phyloP scores from a whole-genome alignment of 2,113 vertebrate species.

The Microtus richardsoni region DNA sequence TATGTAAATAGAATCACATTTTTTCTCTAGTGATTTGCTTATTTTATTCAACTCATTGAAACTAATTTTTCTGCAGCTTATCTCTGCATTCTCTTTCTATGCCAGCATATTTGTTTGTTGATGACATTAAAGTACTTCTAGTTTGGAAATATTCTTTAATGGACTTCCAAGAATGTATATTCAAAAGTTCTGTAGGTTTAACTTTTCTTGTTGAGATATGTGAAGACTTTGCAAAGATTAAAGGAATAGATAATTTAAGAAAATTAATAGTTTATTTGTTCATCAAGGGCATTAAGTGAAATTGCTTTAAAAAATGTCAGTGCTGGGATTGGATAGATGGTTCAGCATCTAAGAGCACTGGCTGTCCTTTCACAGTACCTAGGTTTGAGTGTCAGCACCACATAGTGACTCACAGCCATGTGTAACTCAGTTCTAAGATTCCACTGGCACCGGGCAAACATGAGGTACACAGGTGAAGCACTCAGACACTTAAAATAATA shows the following conservation, averaged over 20 bases:
- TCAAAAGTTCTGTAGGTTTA: neutral
- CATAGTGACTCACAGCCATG: neutral
- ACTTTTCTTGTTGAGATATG: neutral
- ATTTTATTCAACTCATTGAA: slow-evolving; percentile 22
- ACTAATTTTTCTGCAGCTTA: neutral
- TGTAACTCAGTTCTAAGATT: neutral
- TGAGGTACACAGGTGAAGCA: neutral
- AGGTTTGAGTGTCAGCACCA: neutral
- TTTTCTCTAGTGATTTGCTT: slow-evolving; percentile 28
- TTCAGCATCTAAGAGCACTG: neutral
- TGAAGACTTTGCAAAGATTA: neutral
- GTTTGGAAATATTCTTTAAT: slow-evolving; percentile 37
- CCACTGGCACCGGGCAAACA: neutral
- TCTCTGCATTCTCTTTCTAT: neutral
- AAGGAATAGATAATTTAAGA: slow-evolving; percentile 21
- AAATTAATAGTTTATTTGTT: neutral
- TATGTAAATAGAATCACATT: neutral
- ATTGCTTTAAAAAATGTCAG: neutral
- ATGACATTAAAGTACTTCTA: neutral
- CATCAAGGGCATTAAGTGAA: neutral
- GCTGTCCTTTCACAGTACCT: neutral
- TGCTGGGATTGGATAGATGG: neutral
- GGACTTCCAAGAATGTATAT: neutral
- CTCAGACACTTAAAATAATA: too few relatives aligned
- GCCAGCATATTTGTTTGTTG: neutral